Conservation (phyloP, 2,113 vertebrate genomes). For the Dinomys branickii region DNA sequence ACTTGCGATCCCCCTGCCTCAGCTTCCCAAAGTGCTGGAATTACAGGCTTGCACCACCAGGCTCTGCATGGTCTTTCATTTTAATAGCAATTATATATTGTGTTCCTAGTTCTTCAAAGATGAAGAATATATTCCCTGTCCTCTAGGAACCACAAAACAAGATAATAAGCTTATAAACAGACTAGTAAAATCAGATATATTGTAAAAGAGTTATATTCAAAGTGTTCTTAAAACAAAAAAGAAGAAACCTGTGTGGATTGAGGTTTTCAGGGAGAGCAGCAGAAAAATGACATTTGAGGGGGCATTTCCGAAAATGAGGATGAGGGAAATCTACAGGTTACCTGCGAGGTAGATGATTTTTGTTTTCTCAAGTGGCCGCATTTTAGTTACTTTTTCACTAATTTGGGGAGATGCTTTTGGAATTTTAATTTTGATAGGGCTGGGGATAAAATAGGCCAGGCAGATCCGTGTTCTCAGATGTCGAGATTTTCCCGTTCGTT, state of each 20-base stretch:
- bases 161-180: not conserved
- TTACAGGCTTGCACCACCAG: not conserved
- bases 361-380: conserved; percentile 24
- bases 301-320: not conserved
- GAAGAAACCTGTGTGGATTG: not conserved
- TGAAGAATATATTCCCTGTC: not conserved
- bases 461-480: not conserved
- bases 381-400: not conserved
- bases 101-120: conserved; percentile 1
- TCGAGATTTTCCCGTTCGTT: not conserved
- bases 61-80: not conserved
- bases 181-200: not conserved
- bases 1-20: not conserved
- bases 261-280: conserved; percentile 13
- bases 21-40: not conserved
- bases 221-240: not conserved
- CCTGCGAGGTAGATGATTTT: not conserved
- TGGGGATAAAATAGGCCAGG: not conserved
- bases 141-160: not conserved
- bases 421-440: conserved; percentile 29
- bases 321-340: conserved; percentile 13
- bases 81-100: not conserved
- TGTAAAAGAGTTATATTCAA: not conserved
- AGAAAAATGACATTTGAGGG: conserved; percentile 1
- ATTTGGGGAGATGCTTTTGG: not conserved